Base-by-base conservation (phyloP, 2,113 vertebrate species). In the Pantherophis guttatus region DNA sequence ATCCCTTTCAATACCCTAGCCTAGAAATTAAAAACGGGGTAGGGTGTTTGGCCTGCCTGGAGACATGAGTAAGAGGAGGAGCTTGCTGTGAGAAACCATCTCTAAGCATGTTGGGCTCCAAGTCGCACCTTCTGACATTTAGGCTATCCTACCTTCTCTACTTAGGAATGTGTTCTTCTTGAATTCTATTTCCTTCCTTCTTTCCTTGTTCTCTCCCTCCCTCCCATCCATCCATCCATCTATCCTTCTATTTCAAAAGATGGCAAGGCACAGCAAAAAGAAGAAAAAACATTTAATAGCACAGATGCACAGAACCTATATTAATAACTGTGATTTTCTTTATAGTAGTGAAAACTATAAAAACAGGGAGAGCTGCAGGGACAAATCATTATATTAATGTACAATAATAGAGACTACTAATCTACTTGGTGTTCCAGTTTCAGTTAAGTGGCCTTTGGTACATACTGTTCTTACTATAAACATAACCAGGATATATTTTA, bases 401-500 rank as follows among this genome's bases (percentile, higher is more conserved):
- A 94, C 93, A 95, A 94, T 96, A 54, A 92, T 39, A 94, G 13
- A 91, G 94, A 91, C 91, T 93, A 95, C 62, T 87, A 95, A 94
- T 91, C 94, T 93, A 97, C 94, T 94, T 88, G 57, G 23, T 95
- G 95, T 95, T 96, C 95, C 53, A 70, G 75, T 89, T 93, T 92
- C 23, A 95, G 86, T 48, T 90, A 96, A 96, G 85, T 62, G 55
- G 93, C 59, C 90, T 92, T 96, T 94, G 94, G 95, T 94, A 94
- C 87, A 89, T 87, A 93, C 92, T 94, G 92, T 13, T 70, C 91
- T 95, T 96, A 95, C 92, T 93, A 92, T 93, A 95, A 96, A 95
- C 88, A 95, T 53, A 94, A 94, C 93, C 88, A 95, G 65, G 91
- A 13, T 92, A 93, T 94, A 90, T 48, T 62, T 59, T 85, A 93